A percentile compares a stretch with the other conserved stretches of the same genome.
Conservation (phyloP, 2,888 invertebrate genomes). For the Chrysotoxum bicinctum region DNA sequence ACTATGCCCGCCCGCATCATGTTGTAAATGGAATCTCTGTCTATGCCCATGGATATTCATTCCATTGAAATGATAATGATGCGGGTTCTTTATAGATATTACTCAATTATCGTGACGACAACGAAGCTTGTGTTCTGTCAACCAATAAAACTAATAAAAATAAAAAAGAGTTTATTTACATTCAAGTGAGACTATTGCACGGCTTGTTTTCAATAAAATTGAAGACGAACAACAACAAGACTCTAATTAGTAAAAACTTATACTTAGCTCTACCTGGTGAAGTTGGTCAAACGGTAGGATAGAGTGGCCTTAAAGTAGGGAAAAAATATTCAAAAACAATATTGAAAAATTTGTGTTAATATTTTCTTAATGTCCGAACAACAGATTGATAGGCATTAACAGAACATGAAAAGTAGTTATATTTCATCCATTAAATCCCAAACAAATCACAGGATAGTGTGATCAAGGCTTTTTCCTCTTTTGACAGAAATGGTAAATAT, state of each 20-base stretch:
- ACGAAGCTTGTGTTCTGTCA: constrained; percentile 39
- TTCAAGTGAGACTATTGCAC: not conserved
- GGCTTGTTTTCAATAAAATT: constrained; percentile 15
- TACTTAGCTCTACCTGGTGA: not conserved
- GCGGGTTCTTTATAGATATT: constrained; percentile 58
- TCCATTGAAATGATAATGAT: constrained; percentile 28
- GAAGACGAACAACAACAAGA: not conserved
- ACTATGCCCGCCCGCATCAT: constrained; percentile 36
- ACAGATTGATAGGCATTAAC: too few species aligned
- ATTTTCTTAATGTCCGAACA: too few species aligned
- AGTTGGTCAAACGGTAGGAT: not conserved
- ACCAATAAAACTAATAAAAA: constrained; percentile 30
- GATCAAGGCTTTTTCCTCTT: too few species aligned
- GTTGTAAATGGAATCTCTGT: not conserved
- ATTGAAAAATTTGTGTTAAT: too few species aligned
- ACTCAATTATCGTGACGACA: constrained; percentile 61
- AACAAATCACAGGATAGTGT: too few species aligned
- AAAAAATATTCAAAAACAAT: not conserved
- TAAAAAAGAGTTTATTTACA: constrained; percentile 48
- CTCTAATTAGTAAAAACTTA: constrained; percentile 51
- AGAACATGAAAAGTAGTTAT: too few species aligned
- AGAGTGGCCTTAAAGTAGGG: not conserved
- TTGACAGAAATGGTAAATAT: too few species aligned
- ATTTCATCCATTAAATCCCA: too few species aligned
- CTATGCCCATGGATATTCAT: not conserved